Base-by-base conservation (phyloP, 64 coral and sea anemone genomes). In the Dendrophyllia cribrosa region DNA sequence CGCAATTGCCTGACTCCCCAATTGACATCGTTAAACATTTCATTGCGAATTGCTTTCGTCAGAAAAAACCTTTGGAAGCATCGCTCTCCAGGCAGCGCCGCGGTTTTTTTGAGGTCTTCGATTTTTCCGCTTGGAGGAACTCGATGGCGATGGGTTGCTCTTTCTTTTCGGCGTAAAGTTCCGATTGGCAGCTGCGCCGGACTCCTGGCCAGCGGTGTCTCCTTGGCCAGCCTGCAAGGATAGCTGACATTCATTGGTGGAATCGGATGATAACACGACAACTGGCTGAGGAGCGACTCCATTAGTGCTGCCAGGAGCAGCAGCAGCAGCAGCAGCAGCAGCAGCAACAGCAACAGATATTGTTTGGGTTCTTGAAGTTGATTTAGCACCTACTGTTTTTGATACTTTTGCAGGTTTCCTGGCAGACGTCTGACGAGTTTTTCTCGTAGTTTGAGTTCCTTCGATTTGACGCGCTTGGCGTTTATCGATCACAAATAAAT, bases 41-140 rank as follows among this genome's bases (percentile, higher is more conserved):
- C 43, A 68, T 20, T 84, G 6, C 19, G 46, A 10, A 24, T 84
- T 61, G 9, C 44, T 68, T 1, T 67, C 62, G 20, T 66, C 80
- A 68, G 7, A 9, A 45, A 44, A 9, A 22, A 48, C 43, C 0
- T 22, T 84, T 13, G 80, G 80, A 48, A 84, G 80, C 80, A 84
- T 84, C 2, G 80, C 60, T 62, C 80, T 84, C 80, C 80, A 84
- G 16, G 62, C 10, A 50, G 62, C 62, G 1, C 80, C 80, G 0
- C 80, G 60, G 64, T 50, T 84, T 67, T 50, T 84, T 66, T 84
- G 43, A 43, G 61, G 80, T 51, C 44, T 17, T 11, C 17, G 12
- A 52, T 22, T 84, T 67, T 67, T 67, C 44, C 77, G 55, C 26
- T 80, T 80, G 0, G 77, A 17, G 9, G 77, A 80, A 7, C n/a